Evolutionary conservation across 2,888 invertebrate genomes (phyloP), one percentile per base, ranked within the genome.

Genomic region (Phaedon cochleariae): DNA sequence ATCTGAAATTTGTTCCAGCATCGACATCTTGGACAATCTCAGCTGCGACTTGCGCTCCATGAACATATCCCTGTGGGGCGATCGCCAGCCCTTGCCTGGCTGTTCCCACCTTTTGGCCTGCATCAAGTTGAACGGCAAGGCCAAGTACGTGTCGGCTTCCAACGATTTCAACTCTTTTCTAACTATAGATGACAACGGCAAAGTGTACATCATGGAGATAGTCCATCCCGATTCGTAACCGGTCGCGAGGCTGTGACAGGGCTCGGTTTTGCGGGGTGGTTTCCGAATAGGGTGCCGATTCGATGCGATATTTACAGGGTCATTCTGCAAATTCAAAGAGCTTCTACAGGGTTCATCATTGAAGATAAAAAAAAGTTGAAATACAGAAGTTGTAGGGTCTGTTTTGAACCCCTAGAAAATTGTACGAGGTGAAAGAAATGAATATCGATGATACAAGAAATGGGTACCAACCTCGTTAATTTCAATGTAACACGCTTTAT

Each of bases 131-230:
- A 77, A 80, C 57, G 84, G 84, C 10, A 77, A 79, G 59, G 80
- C 82, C 2, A 77, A 79, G 49, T 75, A 77, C 59, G 72, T 84
- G 31, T 80, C 79, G 17, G 77, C 78, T 17, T 83, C 84, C 2
- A 69, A 74, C 17, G 79, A 82, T 64, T 89, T 89, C 81, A 84
- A 85, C 0, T 86, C 87, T 57, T 89, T 90, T 76, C 86, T 88
- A 18, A 87, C 88, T 0, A 86, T 89, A 6, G 89, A 89, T 80
- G 85, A 86, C 72, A 85, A 86, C 10, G 89, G 89, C 1, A 86
- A 87, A 64, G 81, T 88, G 15, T 88, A 89, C 74, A 85, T 88
- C 49, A 86, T 89, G 85, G 87, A 87, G 48, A 67, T 65, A 37
- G 54, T 71, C 29, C 22, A 29, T 15, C 51, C 62, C 20, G 54